Conservation (phyloP, 35 echinoderm and acorn worm species). For the Ophiothrix spiculata region DNA sequence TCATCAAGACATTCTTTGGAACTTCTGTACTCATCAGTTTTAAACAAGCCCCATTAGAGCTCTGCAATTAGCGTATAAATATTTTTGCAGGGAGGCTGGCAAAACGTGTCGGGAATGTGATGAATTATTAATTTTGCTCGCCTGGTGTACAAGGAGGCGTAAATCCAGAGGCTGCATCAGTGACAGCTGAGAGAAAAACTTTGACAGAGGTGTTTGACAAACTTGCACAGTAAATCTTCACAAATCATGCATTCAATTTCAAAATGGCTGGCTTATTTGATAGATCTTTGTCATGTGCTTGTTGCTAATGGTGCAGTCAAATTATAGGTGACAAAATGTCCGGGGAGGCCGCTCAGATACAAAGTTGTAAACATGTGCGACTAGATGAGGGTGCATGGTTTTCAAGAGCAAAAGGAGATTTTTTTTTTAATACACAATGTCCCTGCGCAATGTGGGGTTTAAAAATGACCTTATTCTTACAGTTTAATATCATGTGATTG, state of each 20-base stretch:
- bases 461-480: no score
- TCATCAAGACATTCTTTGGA: not conserved
- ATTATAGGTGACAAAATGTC: not conserved
- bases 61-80: not conserved
- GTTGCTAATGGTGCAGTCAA: not conserved
- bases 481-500: no score
- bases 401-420: no score
- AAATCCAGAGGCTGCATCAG: not conserved
- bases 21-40: not conserved
- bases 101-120: not conserved
- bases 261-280: not conserved
- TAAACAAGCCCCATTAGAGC: not conserved
- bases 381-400: no score
- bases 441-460: no score
- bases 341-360: no score
- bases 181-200: not conserved
- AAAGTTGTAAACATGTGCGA: no score
- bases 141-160: not conserved
- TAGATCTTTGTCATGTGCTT: not conserved
- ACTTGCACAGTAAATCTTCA: conserved; percentile 15
- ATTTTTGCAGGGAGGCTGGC: not conserved
- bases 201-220: conserved; percentile 11
- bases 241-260: not conserved
- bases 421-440: no score
- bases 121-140: conserved; percentile 7